Evolutionary conservation across 1,140 invertebrate species (phyloP).

Genomic region (Phortica variegata): DNA sequence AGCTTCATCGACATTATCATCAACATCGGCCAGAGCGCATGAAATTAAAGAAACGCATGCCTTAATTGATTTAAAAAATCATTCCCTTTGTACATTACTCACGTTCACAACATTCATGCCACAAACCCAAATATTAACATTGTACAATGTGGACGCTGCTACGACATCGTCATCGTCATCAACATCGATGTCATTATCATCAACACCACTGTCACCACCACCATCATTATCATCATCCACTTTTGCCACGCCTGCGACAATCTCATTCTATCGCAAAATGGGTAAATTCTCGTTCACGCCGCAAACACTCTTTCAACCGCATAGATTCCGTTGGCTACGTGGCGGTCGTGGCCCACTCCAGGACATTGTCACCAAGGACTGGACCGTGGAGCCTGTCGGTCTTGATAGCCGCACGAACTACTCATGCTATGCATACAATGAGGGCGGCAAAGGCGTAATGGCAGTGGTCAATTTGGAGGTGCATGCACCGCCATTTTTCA

Average conservation of each 20-base stretch:
- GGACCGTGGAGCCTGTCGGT: slow-evolving; percentile 77
- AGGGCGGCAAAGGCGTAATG: slow-evolving; percentile 74
- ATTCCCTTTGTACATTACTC: slow-evolving; percentile 52
- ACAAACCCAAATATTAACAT: slow-evolving; percentile 52
- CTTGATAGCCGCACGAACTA: slow-evolving; percentile 82
- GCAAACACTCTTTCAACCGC: slow-evolving; percentile 44
- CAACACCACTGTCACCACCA: neutral
- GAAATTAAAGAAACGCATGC: slow-evolving; percentile 53
- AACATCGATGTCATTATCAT: slow-evolving; percentile 1
- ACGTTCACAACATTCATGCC: slow-evolving; percentile 48
- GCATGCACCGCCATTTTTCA: slow-evolving; percentile 82
- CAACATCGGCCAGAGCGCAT: slow-evolving; percentile 14
- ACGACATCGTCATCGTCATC: slow-evolving; percentile 17
- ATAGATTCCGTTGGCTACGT: slow-evolving; percentile 76
- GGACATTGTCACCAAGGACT: slow-evolving; percentile 71
- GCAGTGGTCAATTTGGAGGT: slow-evolving; percentile 76
- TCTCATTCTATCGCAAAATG: slow-evolving; percentile 43
- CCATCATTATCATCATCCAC: slow-evolving; percentile 14
- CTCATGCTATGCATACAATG: slow-evolving; percentile 80
- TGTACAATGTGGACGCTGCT: slow-evolving; percentile 26
- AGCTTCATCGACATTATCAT: slow-evolving; percentile 3
- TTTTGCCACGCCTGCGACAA: slow-evolving; percentile 7
- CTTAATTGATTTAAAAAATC: slow-evolving; percentile 50
- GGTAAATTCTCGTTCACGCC: slow-evolving; percentile 44
- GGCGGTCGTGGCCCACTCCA: slow-evolving; percentile 68